A percentile compares a stretch with the other conserved stretches of the same genome.
These are phyloP conservation scores for Geodia barretti DNA, from an alignment of 37 sponge, comb jelly and placozoan genomes.

Conservation along the genomic window DNA sequence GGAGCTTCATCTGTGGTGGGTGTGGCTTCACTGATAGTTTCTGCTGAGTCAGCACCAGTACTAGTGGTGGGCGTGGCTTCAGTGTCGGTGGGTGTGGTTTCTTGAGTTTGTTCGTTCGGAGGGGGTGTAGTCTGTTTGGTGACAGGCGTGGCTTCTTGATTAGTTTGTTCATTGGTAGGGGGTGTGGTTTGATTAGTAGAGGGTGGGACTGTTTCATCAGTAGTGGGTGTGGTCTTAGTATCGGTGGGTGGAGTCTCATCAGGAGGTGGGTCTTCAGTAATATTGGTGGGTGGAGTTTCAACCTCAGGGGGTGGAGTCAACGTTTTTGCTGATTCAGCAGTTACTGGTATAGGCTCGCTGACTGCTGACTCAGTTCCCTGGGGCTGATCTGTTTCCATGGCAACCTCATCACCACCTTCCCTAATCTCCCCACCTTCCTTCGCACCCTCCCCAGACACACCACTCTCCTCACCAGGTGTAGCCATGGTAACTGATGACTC, in stretches of 20 bases:
- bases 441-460: neutral
- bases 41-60: neutral
- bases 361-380: no score
- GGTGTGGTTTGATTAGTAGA: neutral
- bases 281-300: no score
- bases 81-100: neutral
- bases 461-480: neutral
- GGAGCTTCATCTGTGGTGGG: neutral
- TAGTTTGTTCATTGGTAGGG: neutral
- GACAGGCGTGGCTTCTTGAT: neutral
- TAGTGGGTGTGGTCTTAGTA: neutral
- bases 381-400: no score
- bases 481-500: neutral
- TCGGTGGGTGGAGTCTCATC: neutral
- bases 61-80: neutral
- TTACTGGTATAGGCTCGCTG: no score
- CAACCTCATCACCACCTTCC: no score
- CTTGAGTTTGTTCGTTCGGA: neutral
- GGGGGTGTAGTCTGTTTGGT: neutral
- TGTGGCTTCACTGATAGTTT: neutral
- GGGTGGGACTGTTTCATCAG: neutral
- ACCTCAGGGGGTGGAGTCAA: no score
- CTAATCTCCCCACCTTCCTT: neutral
- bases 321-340: no score
- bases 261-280: neutral